Percentiles rank a stretch among this genome's conserved stretches.
phyloP scores from a whole-genome alignment of 2,797 vertebrate genomes.

The Limosa lapponica region DNA sequence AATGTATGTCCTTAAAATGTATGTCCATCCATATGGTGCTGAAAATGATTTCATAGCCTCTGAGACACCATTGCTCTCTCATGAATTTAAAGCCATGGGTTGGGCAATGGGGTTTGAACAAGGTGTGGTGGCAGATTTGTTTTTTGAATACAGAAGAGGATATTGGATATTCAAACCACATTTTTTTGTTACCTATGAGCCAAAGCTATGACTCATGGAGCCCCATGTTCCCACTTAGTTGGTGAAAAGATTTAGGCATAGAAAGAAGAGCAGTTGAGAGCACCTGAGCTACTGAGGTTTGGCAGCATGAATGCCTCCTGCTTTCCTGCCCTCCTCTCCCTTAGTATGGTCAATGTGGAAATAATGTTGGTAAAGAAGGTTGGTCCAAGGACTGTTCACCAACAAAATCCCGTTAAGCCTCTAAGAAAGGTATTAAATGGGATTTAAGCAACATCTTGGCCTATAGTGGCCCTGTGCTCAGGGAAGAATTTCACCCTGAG shows the following conservation, averaged over 20 bases:
- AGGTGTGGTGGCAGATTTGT: neutral
- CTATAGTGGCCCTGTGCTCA: neutral
- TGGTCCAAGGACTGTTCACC: neutral
- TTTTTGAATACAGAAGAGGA: neutral
- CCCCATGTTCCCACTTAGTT: neutral
- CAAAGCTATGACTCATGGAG: neutral
- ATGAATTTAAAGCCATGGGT: neutral
- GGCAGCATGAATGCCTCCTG: neutral
- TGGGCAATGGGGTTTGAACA: neutral
- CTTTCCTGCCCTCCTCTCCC: neutral
- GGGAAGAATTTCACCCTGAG: neutral
- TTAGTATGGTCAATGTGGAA: neutral
- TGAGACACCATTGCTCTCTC: neutral
- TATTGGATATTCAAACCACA: neutral
- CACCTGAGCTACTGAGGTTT: neutral
- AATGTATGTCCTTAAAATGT: neutral
- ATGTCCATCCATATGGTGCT: neutral
- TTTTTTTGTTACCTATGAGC: neutral
- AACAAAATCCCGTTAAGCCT: conserved; percentile 45
- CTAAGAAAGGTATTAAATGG: conserved; percentile 30
- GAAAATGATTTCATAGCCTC: neutral
- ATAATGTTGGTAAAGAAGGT: neutral
- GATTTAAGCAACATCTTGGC: conserved; percentile 34
- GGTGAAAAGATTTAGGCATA: neutral
- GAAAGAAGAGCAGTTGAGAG: neutral